Percentiles rank a stretch among this genome's conserved stretches.
Evolutionary conservation across 2,113 vertebrate species (phyloP).

Genomic region (Sander vitreus): DNA sequence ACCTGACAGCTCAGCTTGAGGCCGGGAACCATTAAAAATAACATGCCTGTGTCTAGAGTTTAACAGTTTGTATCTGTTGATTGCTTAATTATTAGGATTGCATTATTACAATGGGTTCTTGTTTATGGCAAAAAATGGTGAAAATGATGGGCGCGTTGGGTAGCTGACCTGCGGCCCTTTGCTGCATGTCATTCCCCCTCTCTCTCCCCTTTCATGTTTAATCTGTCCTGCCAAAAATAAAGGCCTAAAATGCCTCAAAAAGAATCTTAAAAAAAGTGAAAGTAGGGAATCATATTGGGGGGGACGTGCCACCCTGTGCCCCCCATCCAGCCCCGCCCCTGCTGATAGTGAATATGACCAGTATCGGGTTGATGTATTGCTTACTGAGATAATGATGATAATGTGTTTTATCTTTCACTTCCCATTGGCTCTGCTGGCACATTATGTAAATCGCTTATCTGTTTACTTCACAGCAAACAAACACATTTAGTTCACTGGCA

Average conservation of each 20-base stretch:
- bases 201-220: no score
- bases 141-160: not conserved
- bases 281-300: no score
- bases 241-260: no score
- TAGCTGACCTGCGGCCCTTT: no score
- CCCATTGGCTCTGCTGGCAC: not conserved
- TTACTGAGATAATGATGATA: no score
- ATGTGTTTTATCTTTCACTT: not conserved
- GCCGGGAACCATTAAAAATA: not conserved
- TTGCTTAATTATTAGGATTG: not conserved
- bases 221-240: no score
- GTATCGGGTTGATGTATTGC: no score
- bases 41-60: not conserved
- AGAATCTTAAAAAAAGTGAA: no score
- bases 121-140: not conserved
- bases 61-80: not conserved
- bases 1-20: not conserved
- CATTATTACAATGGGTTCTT: not conserved
- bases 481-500: constrained; percentile 21
- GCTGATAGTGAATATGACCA: no score
- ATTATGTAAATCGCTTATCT: constrained; percentile 37
- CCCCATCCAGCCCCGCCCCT: no score
- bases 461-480: constrained; percentile 23
- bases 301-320: no score
- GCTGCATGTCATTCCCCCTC: no score